Base-by-base conservation (phyloP, 2,888 invertebrate genomes). In the Tinea trinotella region DNA sequence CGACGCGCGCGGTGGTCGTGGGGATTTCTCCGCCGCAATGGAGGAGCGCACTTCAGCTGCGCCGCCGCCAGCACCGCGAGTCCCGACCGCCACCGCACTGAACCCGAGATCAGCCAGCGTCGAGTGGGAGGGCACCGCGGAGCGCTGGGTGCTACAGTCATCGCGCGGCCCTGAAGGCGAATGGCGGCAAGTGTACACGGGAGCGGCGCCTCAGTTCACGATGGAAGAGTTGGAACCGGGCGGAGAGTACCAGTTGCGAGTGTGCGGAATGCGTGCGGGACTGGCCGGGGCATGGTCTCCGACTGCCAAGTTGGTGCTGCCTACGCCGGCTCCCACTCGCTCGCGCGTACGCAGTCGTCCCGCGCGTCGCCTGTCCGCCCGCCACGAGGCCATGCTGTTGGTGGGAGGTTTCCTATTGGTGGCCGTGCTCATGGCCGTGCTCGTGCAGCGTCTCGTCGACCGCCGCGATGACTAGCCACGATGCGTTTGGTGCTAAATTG, bases 1-100 rank as follows among this genome's bases (percentile, higher is more conserved):
- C 61, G 95, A 94, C 71, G 94, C 93, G 74, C 85, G 87, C 46
- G 95, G 94, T 56, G 96, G 96, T 9, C 90, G 91, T 62, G 96
- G 96, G 13, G 90, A 90, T 30, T 95, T 91, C 86, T 93, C 94
- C 3, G 87, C 87, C 56, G 87, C 91, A 53, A 88, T 90, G 70
- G 79, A 88, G 56, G 95, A 92, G 74, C 84, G 85, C 62, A 97
- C 97, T 30, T 87, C 84, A 57, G 88, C 92, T 60, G 93, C 96
- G 24, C 93, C 95, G 56, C 97, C 97, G 22, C 91, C 92, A 54
- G 89, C 92, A 57, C 88, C 94, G 48, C 94, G 93, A 87, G 86
- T 92, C 20, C 93, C 94, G 35, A 84, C 89, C 56, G 85, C 91
- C 48, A 74, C 76, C 52, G 88, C 88, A 65, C 73, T 90, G 53